Evolutionary conservation across 2,113 vertebrate genomes (phyloP), one percentile per base, ranked within the genome.

Genomic region (Sinocyclocheilus anshuiensis): DNA sequence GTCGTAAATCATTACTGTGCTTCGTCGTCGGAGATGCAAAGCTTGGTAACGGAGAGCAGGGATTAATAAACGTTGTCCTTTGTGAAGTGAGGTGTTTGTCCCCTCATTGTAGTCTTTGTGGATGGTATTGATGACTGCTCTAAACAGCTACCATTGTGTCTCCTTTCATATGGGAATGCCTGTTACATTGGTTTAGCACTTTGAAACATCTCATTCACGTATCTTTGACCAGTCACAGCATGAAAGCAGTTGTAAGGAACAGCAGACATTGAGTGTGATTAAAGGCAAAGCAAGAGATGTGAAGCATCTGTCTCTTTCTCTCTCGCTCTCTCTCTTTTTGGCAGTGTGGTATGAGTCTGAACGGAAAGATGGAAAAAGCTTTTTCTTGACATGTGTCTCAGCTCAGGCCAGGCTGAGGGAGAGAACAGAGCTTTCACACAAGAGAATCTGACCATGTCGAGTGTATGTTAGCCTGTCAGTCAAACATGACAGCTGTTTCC

Each of bases 401-500:
- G 83, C 71, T 82, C 86, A 13, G 76, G 61, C 85, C 72, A 59
- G 57, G 82, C 55, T 81, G 55, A 79, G 81, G 53, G 81, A 89
- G 76, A 86, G 69, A 84, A 84, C 36, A 75, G 55, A 39, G 82
- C 77, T 86, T 84, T 88, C 89, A 87, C 88, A 84, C 86, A 81
- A 57, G 86, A 84, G 76, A 84, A 71, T 80, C 85, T 83, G 87
- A 59, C 57, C 86, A 85, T 87, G 77, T 88, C 39, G 81, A 87
- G 91, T 91, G 88, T 83, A 81, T 88, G 93, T 93, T 92, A 92
- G 88, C 81, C 22, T 90, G 91, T 94, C 94, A 94, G 93, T 94
- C 94, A 95, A 94, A 94, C 93, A 94, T 93, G 94, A 93, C 94
- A 94, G 92, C 92, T 94, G 93, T 94, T 94, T 94, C 93, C 91